Base-by-base conservation (phyloP, 2,113 vertebrate species). In the Panthera uncia region DNA sequence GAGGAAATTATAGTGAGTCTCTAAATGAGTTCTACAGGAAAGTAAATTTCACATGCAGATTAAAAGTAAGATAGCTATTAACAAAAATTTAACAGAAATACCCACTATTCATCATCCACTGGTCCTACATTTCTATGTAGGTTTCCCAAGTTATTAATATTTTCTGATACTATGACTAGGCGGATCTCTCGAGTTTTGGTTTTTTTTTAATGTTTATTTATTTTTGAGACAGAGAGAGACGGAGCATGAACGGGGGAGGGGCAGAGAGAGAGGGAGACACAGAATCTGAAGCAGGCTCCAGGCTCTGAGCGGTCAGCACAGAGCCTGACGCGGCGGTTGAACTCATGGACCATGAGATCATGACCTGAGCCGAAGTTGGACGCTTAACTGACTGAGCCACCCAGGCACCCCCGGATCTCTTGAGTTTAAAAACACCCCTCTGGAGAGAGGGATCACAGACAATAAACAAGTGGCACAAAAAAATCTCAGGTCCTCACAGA, bases 121-220 rank as follows among this genome's bases (percentile, higher is more conserved):
- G 18, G 8, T 93, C 52, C 23, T 89, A 89, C 12, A 73, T 2
- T 31, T 14, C 61, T 94, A 66, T 21, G 19, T 29, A 91, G 33
- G 55, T 82, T 94, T 80, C 38, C 36, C 55, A 97, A 95, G 18
- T 81, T 52, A 83, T 15, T 50, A 88, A 89, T 36, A 76, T 65
- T 89, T 85, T 93, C 21, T 78, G 33, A 89, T 65, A 93, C 69
- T 71, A 88, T 78, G 16, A 71, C 36, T 41, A 92, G 68, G 31
- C n/a, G 36, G 2, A 69, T 69, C 27, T 68, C 73, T 89, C 65
- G 84, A 93, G 31, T 92, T 93, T 69, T 45, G 1, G 7, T 41
- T 41, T 8, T 45, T 45, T 45, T 45, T 45, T 45, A 45, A 45
- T 45, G 45, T 45, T 45, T 45, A 9, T 45, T 45, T 45, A 45